phyloP scores from a whole-genome alignment of 2,113 vertebrate genomes.

The Glareola pratincola region DNA sequence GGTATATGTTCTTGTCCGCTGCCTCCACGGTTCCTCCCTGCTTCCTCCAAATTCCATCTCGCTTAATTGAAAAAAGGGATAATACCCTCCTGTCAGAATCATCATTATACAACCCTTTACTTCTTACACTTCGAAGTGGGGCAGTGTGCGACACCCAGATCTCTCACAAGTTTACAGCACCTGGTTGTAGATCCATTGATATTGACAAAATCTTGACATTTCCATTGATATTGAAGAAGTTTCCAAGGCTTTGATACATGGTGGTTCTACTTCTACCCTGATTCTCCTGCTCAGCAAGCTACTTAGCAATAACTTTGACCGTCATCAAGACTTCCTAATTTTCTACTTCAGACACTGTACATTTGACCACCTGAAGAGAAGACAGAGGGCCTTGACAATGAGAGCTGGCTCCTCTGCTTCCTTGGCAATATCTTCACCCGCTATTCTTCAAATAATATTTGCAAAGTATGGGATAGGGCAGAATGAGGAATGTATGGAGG shows the following conservation, averaged over 20 bases:
- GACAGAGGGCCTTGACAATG: background rate
- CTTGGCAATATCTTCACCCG: background rate
- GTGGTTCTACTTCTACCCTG: background rate
- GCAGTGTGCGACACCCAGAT: background rate
- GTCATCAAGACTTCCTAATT: background rate
- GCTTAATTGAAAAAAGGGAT: background rate
- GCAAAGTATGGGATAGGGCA: background rate
- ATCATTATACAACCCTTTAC: background rate
- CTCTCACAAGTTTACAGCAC: background rate
- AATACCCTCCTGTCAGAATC: background rate
- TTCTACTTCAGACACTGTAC: background rate
- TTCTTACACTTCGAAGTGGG: background rate
- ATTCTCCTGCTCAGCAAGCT: background rate
- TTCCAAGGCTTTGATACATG: background rate
- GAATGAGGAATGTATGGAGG: background rate
- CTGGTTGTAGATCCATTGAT: background rate
- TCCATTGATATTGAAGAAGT: background rate
- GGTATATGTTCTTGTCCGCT: background rate
- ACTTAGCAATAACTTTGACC: background rate
- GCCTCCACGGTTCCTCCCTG: background rate
- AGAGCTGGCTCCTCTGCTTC: background rate
- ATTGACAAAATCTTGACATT: background rate
- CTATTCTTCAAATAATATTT: background rate
- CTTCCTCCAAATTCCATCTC: background rate
- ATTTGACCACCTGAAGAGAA: background rate